Evolutionary conservation across 2,888 invertebrate genomes (phyloP), one percentile per base, ranked within the genome.

Genomic region (Drosophila melanosoma): DNA sequence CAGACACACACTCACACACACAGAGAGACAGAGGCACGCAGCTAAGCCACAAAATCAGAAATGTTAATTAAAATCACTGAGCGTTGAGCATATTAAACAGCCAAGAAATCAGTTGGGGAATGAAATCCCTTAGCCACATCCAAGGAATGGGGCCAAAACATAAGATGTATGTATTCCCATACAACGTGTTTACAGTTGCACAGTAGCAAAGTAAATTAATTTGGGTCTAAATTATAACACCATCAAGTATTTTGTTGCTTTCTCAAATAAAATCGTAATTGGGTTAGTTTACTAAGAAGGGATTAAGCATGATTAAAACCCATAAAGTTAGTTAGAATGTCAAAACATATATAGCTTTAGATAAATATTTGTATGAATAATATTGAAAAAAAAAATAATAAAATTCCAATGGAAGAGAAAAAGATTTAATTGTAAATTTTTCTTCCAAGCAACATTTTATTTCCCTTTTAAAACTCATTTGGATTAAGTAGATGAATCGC

Each of bases 21-120:
- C 36, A 45, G 17, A 60, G 42, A 58, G 49, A 36, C 54, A 62
- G 42, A 68, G 23, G 42, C 32, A 60, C 29, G 26, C 40, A 59
- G 74, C 72, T 74, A 69, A 81, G 73, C 86, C 86, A 71, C 86
- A 87, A 86, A 90, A 87, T 87, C 86, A 88, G 87, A 87, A 90
- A 87, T 87, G 87, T 87, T 87, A 87, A 87, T 87, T 87, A 87
- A 87, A 87, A 87, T 90, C 90, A 88, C 80, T 73, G 85, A 76
- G 79, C 74, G 83, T 64, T 78, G 78, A 82, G 83, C 84, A 81
- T 74, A 74, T 70, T 73, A 78, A 78, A 60, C 81, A 71, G 79
- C n/a, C 51, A 59, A 35, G 33, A 79, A 81, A 63, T 79, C 88
- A 69, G 69, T 61, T 58, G 87, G 81, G 81, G 85, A 79, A 74